Evolutionary conservation across 2,888 invertebrate species (phyloP), one percentile per base, ranked within the genome.

Genomic region (Mystacides longicornis): DNA sequence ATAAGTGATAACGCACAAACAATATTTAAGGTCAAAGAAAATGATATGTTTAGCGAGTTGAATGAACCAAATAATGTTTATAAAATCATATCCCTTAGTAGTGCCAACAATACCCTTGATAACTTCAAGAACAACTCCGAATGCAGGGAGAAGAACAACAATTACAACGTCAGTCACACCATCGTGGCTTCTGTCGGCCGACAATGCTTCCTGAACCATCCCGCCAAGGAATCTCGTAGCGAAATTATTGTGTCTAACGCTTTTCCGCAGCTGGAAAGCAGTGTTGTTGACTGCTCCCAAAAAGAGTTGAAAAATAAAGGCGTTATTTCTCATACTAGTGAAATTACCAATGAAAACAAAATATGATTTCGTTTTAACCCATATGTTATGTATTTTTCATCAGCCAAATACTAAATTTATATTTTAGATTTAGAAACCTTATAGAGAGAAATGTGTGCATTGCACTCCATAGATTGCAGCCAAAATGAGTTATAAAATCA

Each of bases 321-420:
- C 5, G 54, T 54, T 45, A 54, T 54, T 14, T 54, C 54, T 22
- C 54, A 54, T 18, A 54, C 54, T 22, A 54, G 37, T 37, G 37
- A 37, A 14, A 14, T 37, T 37, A 37, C 16, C 14, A 37, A 37
- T 37, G 11, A 27, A n/a, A n/a, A n/a, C n/a, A n/a, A n/a, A n/a
- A n/a, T n/a, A n/a, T n/a, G n/a, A n/a, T n/a, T n/a, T n/a, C n/a
- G n/a, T n/a, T n/a, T n/a, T n/a, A n/a, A n/a, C n/a, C n/a, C n/a
- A n/a, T n/a, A n/a, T n/a, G n/a, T n/a, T n/a, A n/a, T n/a, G n/a
- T n/a, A n/a, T n/a, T n/a, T n/a, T n/a, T n/a, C n/a, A n/a, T n/a
- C n/a, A n/a, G n/a, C n/a, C n/a, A n/a, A n/a, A n/a, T n/a, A n/a
- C n/a, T n/a, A n/a, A n/a, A n/a, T n/a, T n/a, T n/a, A n/a, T n/a